These are phyloP conservation scores for Saimiri boliviensis DNA, from an alignment of 2,113 vertebrate species.

Conservation along the genomic window DNA sequence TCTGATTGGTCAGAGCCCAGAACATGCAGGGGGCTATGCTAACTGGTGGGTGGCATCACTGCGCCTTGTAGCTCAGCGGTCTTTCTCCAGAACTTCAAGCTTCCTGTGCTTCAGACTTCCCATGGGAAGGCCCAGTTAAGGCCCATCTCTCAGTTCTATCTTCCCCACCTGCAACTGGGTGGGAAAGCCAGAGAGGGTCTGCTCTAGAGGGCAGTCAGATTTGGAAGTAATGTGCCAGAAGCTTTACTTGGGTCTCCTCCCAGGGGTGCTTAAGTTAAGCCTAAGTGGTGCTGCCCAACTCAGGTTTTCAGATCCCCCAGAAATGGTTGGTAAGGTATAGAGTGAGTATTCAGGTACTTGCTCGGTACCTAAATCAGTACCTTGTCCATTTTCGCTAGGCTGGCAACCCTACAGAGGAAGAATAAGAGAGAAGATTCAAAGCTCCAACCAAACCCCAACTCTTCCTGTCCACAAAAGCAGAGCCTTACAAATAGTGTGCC, in stretches of 20 bases:
- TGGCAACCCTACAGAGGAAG: not conserved
- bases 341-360: not conserved
- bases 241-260: not conserved
- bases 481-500: not conserved
- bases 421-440: not conserved
- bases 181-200: not conserved
- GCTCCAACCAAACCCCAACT: not conserved
- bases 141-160: not conserved
- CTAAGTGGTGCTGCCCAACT: not conserved
- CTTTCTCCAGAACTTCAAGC: not conserved
- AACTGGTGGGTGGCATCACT: not conserved
- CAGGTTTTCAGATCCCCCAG: not conserved
- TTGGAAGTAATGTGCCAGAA: not conserved
- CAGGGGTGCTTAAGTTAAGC: too few species aligned
- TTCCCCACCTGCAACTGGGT: not conserved
- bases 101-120: not conserved
- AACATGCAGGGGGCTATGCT: not conserved
- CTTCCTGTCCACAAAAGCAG: not conserved
- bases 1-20: not conserved
- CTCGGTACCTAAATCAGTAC: not conserved
- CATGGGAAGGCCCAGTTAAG: not conserved
- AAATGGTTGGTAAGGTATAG: not conserved
- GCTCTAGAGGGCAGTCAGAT: not conserved
- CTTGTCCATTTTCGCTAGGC: not conserved
- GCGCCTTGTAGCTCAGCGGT: not conserved